Conservation (phyloP, 1,140 invertebrate genomes). For the Eumaeus atala region DNA sequence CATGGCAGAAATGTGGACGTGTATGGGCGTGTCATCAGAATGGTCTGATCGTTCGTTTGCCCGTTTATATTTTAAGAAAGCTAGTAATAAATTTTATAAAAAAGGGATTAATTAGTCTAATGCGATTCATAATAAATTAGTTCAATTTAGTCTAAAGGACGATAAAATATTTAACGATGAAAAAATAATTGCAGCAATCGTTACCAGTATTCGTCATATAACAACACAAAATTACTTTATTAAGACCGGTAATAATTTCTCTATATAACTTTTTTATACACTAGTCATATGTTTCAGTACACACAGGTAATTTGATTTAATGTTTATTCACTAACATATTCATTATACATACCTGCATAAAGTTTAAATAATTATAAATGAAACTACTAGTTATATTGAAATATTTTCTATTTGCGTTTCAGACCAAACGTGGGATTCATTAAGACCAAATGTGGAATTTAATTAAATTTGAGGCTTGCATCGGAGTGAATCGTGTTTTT, state of each 20-base stretch:
- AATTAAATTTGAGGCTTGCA: constrained; percentile 8
- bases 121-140: constrained; percentile 10
- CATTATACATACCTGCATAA: not conserved
- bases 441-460: constrained; percentile 8
- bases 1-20: too few relatives aligned
- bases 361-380: not conserved
- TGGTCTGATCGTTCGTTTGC: too few relatives aligned
- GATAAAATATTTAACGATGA: constrained; percentile 1
- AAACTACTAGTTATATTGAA: not conserved
- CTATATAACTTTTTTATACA: not conserved
- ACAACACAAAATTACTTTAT: not conserved
- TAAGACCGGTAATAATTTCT: not conserved
- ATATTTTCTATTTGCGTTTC: not conserved
- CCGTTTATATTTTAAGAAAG: too few relatives aligned
- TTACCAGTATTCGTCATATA: not conserved
- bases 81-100: too few relatives aligned
- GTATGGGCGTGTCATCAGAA: too few relatives aligned
- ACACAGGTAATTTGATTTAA: not conserved
- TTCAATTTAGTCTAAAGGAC: not conserved
- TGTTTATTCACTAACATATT: not conserved
- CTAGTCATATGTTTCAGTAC: not conserved
- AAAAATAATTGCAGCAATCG: constrained; percentile 2
- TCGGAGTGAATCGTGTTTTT: constrained; percentile 19
- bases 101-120: too few relatives aligned
- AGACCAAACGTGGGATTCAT: too few relatives aligned